These are phyloP conservation scores for Pachyseris speciosa DNA, from an alignment of 64 coral and sea anemone species.

Conservation along the genomic window DNA sequence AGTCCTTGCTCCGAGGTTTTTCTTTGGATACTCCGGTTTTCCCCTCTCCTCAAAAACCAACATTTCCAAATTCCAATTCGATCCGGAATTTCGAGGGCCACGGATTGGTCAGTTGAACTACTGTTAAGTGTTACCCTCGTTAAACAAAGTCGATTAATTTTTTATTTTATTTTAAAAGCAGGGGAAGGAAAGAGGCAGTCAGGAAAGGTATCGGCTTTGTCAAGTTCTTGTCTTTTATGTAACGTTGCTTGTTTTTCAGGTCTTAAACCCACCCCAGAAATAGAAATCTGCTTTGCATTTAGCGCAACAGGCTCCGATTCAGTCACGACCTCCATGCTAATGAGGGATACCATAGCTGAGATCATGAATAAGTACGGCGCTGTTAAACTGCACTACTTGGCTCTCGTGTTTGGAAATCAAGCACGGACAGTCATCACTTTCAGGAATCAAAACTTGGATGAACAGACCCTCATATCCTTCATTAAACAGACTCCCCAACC, in stretches of 20 bases:
- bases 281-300: constrained; percentile 86
- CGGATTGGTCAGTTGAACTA: no score
- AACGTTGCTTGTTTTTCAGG: constrained; percentile 26
- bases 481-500: constrained; percentile 31
- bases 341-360: constrained; percentile 78
- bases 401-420: constrained; percentile 78
- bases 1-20: no score
- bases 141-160: no score
- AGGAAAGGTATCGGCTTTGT: no score
- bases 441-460: constrained; percentile 20
- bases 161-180: no score
- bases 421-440: constrained; percentile 64
- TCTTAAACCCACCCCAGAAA: constrained; percentile 44
- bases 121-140: no score
- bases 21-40: no score
- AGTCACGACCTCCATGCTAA: constrained; percentile 53
- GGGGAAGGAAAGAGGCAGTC: no score
- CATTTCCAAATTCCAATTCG: no score
- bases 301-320: constrained; percentile 52
- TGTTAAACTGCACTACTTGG: constrained; percentile 71
- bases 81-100: no score
- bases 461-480: constrained; percentile 30
- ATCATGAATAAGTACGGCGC: constrained; percentile 63
- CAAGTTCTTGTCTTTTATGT: not conserved
- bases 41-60: no score